phyloP scores from a whole-genome alignment of 2,113 vertebrate genomes.

The Carettochelys insculpta region DNA sequence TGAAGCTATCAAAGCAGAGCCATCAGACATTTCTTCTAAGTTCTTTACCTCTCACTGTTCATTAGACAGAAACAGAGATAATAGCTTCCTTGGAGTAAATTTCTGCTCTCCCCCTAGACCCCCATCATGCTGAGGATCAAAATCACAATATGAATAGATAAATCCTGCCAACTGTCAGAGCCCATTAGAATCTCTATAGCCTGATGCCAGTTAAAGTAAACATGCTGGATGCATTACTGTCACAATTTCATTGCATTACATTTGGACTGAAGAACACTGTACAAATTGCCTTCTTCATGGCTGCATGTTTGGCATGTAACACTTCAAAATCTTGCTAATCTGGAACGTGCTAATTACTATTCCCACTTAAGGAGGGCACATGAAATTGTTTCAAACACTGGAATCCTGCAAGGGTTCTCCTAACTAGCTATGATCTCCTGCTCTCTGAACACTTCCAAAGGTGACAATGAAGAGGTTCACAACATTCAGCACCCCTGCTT shows the following conservation, averaged over 20 bases:
- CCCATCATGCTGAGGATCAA: slow-evolving; percentile 18
- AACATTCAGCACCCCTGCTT: neutral
- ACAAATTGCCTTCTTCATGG: slow-evolving; percentile 67
- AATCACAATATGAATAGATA: slow-evolving; percentile 60
- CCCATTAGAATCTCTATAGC: slow-evolving; percentile 49
- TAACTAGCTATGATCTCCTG: slow-evolving; percentile 73
- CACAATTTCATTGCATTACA: slow-evolving; percentile 62
- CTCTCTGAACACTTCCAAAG: slow-evolving; percentile 65
- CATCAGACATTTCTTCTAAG: slow-evolving; percentile 11
- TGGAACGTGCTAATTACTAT: slow-evolving; percentile 74
- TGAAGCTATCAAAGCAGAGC: slow-evolving; percentile 25
- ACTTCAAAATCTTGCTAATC: slow-evolving; percentile 72
- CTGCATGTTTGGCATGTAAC: slow-evolving; percentile 65
- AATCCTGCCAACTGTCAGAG: slow-evolving; percentile 52
- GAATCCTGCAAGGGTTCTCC: slow-evolving; percentile 62
- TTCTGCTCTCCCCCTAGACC: slow-evolving; percentile 39
- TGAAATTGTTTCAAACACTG: slow-evolving; percentile 68
- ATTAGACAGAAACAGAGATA: slow-evolving; percentile 25
- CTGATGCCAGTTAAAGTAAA: slow-evolving; percentile 65
- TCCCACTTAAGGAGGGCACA: slow-evolving; percentile 64
- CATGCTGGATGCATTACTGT: slow-evolving; percentile 37
- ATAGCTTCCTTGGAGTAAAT: slow-evolving; percentile 43
- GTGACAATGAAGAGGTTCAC: slow-evolving; percentile 37
- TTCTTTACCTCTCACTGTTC: slow-evolving; percentile 15
- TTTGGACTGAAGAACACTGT: slow-evolving; percentile 68